Evolutionary conservation across 2,888 invertebrate species (phyloP).

Genomic region (Hydropsyche betteni): DNA sequence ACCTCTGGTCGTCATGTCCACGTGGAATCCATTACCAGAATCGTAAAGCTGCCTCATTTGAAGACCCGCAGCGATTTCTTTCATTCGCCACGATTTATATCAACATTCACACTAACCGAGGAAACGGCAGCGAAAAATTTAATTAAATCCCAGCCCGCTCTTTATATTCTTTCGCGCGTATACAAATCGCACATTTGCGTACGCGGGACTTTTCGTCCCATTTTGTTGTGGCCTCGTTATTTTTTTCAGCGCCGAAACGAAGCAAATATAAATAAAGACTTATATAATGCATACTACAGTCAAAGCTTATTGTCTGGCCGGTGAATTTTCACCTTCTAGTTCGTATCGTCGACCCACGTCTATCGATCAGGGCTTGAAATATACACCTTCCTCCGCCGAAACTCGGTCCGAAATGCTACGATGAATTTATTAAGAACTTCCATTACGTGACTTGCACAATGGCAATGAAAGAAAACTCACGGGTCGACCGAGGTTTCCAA

Average conservation of each 20-base stretch:
- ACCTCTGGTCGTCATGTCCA: conserved; percentile 31
- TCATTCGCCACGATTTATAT: conserved; percentile 17
- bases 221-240: no score
- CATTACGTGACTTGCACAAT: conserved; percentile 45
- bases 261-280: no score
- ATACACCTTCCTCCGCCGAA: conserved; percentile 22
- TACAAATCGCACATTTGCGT: no score
- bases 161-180: no score
- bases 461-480: conserved; percentile 40
- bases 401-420: conserved; percentile 25
- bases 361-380: conserved; percentile 36
- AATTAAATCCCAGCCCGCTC: no score
- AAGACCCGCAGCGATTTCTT: conserved; percentile 17
- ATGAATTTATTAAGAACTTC: conserved; percentile 45
- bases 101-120: no score
- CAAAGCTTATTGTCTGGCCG: conserved; percentile 13
- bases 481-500: conserved; percentile 36
- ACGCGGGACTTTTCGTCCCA: no score
- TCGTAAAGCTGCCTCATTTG: conserved; percentile 39
- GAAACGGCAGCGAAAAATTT: no score
- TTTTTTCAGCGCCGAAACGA: no score
- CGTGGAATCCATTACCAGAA: conserved; percentile 38
- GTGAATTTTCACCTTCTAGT: conserved; percentile 33
- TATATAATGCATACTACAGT: no score
- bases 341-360: conserved; percentile 9